These are phyloP conservation scores for Irena cyanogastra DNA, from an alignment of 2,113 vertebrate genomes.

Conservation along the genomic window DNA sequence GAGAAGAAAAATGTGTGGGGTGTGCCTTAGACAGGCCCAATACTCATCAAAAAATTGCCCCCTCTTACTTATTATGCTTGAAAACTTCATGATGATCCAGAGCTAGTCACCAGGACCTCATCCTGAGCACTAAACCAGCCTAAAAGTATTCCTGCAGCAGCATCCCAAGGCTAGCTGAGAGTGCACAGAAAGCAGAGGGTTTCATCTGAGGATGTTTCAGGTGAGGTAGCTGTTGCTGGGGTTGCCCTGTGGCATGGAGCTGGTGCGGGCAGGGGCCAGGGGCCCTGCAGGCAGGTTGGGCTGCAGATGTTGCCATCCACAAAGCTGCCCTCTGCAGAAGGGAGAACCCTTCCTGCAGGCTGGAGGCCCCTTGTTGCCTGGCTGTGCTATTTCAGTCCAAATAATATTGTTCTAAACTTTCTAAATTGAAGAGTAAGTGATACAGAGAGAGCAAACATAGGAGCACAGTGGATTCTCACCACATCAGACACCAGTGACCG, in stretches of 20 bases:
- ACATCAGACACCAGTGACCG: not conserved
- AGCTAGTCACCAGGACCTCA: not conserved
- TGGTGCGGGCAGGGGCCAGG: not conserved
- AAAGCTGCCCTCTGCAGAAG: not conserved
- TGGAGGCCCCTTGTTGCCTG: slow-evolving; percentile 28
- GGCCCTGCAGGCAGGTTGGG: not conserved
- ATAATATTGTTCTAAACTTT: slow-evolving; percentile 3
- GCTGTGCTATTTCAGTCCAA: slow-evolving; percentile 1
- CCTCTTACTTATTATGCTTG: not conserved
- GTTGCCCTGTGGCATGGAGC: not conserved
- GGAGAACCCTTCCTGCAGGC: not conserved
- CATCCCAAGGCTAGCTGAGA: not conserved
- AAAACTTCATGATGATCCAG: not conserved
- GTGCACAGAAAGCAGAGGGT: not conserved
- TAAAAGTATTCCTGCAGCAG: not conserved
- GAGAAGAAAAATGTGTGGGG: not conserved
- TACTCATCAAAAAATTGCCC: not conserved
- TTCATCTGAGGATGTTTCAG: not conserved
- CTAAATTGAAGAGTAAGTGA: not conserved
- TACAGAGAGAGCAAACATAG: not conserved
- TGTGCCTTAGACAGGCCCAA: not conserved
- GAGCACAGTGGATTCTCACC: not conserved
- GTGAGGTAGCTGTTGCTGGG: not conserved
- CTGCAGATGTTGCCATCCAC: not conserved
- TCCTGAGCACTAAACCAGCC: not conserved